Evolutionary conservation across 2,888 invertebrate species (phyloP).

Genomic region (Bursaphelenchus okinawaensis): DNA sequence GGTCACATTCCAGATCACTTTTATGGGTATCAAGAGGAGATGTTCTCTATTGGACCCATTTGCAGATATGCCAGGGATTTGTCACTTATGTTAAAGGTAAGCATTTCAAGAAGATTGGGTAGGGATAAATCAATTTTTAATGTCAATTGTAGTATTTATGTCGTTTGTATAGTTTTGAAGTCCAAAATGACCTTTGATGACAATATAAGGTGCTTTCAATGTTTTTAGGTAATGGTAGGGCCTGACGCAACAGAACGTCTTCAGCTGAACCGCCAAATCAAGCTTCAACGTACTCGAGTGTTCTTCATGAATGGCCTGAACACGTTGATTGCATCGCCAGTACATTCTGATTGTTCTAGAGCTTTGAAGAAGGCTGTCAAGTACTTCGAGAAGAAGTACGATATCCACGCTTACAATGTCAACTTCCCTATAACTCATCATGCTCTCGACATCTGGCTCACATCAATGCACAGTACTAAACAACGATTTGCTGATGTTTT

Average conservation of each 20-base stretch:
- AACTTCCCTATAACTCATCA: slow-evolving; percentile 58
- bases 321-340: slow-evolving; percentile 10
- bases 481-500: slow-evolving; percentile 22
- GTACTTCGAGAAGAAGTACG: slow-evolving; percentile 51
- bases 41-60: slow-evolving; percentile 30
- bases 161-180: too few relatives aligned
- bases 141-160: too few relatives aligned
- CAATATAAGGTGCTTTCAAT: background rate
- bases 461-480: slow-evolving; percentile 30
- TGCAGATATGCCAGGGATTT: slow-evolving; percentile 34
- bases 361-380: slow-evolving; percentile 33
- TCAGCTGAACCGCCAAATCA: slow-evolving; percentile 21
- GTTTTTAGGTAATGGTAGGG: slow-evolving; percentile 25
- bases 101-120: too few relatives aligned
- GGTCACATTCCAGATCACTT: slow-evolving; percentile 8
- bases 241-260: slow-evolving; percentile 20
- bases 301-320: slow-evolving; percentile 35
- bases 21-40: slow-evolving; percentile 6
- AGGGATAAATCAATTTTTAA: too few relatives aligned
- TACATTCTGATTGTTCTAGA: slow-evolving; percentile 22
- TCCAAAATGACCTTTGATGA: slow-evolving; percentile 1
- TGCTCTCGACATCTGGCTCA: slow-evolving; percentile 58
- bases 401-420: slow-evolving; percentile 61
- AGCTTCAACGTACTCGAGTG: slow-evolving; percentile 25
- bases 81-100: slow-evolving; percentile 23